These are phyloP conservation scores for Lanistes nyassanus DNA, from an alignment of 1,140 invertebrate species.

Conservation along the genomic window DNA sequence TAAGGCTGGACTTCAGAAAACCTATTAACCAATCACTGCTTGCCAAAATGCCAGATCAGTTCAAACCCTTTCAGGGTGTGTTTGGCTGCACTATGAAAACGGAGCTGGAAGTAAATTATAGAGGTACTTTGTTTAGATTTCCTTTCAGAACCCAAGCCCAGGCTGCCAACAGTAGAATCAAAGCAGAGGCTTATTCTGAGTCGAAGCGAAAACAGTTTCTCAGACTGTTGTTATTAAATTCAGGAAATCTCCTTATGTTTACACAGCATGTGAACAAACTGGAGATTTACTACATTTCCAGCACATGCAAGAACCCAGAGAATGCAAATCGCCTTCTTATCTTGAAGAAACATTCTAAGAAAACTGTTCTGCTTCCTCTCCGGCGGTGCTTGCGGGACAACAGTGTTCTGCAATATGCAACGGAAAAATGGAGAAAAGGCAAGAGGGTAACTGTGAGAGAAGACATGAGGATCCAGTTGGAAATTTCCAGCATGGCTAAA, in stretches of 20 bases:
- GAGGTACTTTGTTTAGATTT: conserved; percentile 58
- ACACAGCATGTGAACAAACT: conserved; percentile 57
- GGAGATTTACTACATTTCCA: conserved; percentile 48
- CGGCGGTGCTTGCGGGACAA: neutral
- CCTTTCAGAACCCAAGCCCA: conserved; percentile 49
- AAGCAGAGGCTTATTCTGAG: conserved; percentile 40
- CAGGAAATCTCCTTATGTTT: conserved; percentile 56
- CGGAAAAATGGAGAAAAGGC: neutral
- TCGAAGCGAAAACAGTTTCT: conserved; percentile 6
- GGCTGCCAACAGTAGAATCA: conserved; percentile 54
- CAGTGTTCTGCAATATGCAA: neutral
- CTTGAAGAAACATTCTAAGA: conserved; percentile 15
- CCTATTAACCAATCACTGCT: conserved; percentile 11
- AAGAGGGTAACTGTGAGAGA: neutral
- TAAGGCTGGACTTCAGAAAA: conserved; percentile 21
- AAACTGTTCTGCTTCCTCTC: neutral
- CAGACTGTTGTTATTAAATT: conserved; percentile 42
- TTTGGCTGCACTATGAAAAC: conserved; percentile 46
- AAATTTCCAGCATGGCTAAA: neutral
- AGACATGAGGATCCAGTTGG: conserved; percentile 1
- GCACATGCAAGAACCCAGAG: neutral
- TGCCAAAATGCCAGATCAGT: conserved; percentile 24
- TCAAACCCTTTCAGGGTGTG: conserved; percentile 45
- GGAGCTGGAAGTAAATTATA: conserved; percentile 28
- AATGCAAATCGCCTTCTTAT: conserved; percentile 20